phyloP scores from a whole-genome alignment of 2,797 vertebrate species.

The Leptodactylus fallax region DNA sequence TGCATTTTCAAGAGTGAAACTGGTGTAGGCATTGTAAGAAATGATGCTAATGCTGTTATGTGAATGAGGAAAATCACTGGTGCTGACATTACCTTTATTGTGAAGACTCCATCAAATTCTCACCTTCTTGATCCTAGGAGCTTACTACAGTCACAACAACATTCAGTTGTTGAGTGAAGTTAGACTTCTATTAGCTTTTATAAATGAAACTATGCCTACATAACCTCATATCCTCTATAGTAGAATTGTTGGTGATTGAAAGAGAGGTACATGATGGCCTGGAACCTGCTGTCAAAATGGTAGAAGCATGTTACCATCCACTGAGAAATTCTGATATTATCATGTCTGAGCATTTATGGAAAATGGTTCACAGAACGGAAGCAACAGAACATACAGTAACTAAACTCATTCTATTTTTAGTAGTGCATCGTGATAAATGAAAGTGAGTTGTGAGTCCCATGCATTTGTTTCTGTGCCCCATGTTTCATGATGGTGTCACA shows the following conservation, averaged over 20 bases:
- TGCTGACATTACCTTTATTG: not conserved
- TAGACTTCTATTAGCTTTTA: not conserved
- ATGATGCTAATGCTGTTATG: not conserved
- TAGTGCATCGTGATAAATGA: not conserved
- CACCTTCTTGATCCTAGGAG: not conserved
- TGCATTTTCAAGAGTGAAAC: too few relatives aligned
- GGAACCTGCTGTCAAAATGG: constrained; percentile 20
- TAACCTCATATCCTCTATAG: not conserved
- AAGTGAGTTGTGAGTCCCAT: too few relatives aligned
- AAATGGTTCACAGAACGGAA: constrained; percentile 9
- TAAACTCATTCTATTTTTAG: not conserved
- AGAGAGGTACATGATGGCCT: constrained; percentile 50
- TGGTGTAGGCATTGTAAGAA: too few relatives aligned
- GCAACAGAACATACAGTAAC: not conserved
- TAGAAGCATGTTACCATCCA: not conserved
- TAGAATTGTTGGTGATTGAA: not conserved
- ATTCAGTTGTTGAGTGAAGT: not conserved
- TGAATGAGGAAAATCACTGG: not conserved
- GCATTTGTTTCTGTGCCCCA: not conserved
- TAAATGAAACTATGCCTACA: not conserved
- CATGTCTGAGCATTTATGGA: not conserved
- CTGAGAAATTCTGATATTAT: not conserved
- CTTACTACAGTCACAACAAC: not conserved
- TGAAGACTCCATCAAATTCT: not conserved
- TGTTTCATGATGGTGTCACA: not conserved